Evolutionary conservation across 2,888 invertebrate species (phyloP), one percentile per base, ranked within the genome.

Genomic region (Piscicola geometra): DNA sequence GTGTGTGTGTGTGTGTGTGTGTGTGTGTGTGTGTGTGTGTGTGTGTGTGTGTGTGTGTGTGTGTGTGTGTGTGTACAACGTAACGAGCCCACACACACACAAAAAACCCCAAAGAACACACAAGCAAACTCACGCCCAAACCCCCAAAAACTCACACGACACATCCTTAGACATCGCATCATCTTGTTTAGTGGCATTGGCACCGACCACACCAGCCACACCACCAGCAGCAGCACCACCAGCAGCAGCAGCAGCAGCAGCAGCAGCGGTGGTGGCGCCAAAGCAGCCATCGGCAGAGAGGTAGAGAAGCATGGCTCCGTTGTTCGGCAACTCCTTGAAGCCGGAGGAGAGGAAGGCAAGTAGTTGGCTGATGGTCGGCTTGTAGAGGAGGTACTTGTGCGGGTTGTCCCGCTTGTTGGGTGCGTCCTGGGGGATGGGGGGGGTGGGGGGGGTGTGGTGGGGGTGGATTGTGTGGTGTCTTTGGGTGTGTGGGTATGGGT

Each of bases 321-420:
- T 93, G 1, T 91, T 90, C 15, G 94, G 93, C 81, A 97, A 88
- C 86, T 97, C 96, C 85, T 94, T 93, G 87, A 94, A 94, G 78
- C 94, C 84, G 2, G 85, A 84, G 35, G 85, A 83, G 28, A 97
- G 88, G 87, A 95, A 96, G 79, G 95, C 93, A 85, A 95, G 89
- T 76, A 96, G 90, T 87, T 96, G 95, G 85, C 92, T 92, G 82
- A 94, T 91, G 72, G 94, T 93, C 76, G 97, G 97, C 86, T 94
- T 94, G 88, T 93, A 97, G 81, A 97, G 89, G 81, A 97, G 89
- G 88, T 94, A 95, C 87, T 97, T 97, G 88, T 96, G 96, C 64
- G 96, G 96, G 88, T 96, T 97, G 86, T 93, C 92, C 83, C 92
- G 88, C 84, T 90, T 89, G 47, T 77, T 80, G 36, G 79, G 70